These are phyloP conservation scores for Tetraodon nigroviridis DNA, from an alignment of 2,113 vertebrate genomes.

Conservation along the genomic window DNA sequence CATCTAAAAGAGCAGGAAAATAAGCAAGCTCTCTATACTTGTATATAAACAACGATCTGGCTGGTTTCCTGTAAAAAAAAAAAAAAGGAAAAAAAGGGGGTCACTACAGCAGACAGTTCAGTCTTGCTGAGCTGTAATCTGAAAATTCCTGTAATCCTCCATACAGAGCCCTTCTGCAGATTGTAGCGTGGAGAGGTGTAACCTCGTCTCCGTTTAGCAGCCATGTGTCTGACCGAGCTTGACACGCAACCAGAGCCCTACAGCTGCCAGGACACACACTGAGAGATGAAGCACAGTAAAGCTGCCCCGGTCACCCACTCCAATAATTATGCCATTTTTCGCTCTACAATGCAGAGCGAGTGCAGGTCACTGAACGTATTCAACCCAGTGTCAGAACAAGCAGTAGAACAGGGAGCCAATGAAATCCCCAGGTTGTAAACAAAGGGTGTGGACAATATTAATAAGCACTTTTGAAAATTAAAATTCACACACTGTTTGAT, in stretches of 20 bases:
- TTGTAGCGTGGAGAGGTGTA: slow-evolving; percentile 47
- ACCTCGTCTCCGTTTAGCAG: slow-evolving; percentile 54
- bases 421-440: slow-evolving; percentile 20
- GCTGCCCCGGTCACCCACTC: slow-evolving; percentile 52
- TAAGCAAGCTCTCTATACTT: not conserved
- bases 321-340: slow-evolving; percentile 54
- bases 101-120: slow-evolving; percentile 63
- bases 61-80: slow-evolving; percentile 23
- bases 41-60: slow-evolving; percentile 9
- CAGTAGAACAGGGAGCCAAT: slow-evolving; percentile 20
- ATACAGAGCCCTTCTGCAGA: slow-evolving; percentile 57
- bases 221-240: slow-evolving; percentile 60
- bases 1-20: no score
- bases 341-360: slow-evolving; percentile 35
- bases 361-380: slow-evolving; percentile 58
- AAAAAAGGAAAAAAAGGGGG: slow-evolving; percentile 61
- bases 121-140: slow-evolving; percentile 70
- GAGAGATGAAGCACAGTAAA: slow-evolving; percentile 53
- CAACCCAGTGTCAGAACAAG: slow-evolving; percentile 39
- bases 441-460: slow-evolving; percentile 6
- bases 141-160: slow-evolving; percentile 72
- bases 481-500: not conserved
- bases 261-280: slow-evolving; percentile 64
- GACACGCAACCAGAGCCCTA: slow-evolving; percentile 61
- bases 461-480: slow-evolving; percentile 6